Percentiles rank a stretch among this genome's conserved stretches.
Conservation (phyloP, 2,797 vertebrate genomes). For the Tokudaia muenninki region DNA sequence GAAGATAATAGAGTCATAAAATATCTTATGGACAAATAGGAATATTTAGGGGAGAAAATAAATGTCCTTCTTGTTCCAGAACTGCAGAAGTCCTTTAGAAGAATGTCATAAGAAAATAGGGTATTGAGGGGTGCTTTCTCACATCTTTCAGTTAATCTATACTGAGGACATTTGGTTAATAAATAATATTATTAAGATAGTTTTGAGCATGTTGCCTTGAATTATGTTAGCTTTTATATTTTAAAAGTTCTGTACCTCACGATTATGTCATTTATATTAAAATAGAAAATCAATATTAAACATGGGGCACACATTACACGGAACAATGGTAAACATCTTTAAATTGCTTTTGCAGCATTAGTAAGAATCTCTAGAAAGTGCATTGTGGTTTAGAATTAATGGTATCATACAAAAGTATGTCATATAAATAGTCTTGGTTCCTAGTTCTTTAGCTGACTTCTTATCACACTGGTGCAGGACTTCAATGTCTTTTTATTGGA, state of each 20-base stretch:
- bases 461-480: not conserved
- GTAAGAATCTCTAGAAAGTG: not conserved
- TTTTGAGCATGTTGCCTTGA: not conserved
- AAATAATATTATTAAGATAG: not conserved
- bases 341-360: no score
- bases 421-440: not conserved
- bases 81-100: slow-evolving; percentile 54
- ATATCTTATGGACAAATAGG: not conserved
- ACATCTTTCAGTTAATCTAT: not conserved
- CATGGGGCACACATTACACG: not conserved
- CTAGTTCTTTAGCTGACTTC: slow-evolving; percentile 34
- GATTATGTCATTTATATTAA: not conserved
- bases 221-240: not conserved
- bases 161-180: not conserved
- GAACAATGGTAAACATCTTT: not conserved
- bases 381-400: not conserved
- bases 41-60: not conserved
- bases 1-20: not conserved
- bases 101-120: not conserved
- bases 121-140: not conserved
- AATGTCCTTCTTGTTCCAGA: not conserved
- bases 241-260: not conserved
- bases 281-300: not conserved
- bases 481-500: not conserved
- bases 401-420: not conserved